Base-by-base conservation (phyloP, 2,888 invertebrate species). In the Noctua pronuba region DNA sequence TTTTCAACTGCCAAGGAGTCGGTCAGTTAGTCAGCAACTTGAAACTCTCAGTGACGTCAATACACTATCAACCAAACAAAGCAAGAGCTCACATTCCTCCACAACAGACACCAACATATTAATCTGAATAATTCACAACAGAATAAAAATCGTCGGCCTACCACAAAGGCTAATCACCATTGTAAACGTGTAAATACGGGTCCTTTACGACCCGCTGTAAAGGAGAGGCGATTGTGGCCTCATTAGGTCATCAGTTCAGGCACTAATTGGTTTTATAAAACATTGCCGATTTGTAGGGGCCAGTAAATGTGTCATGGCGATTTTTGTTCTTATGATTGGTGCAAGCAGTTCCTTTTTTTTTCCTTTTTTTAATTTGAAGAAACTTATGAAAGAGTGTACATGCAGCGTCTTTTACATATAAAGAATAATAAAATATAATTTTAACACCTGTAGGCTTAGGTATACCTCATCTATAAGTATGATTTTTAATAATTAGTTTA, bases 141-240 rank as follows among this genome's bases (percentile, higher is more conserved):
- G 71, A 85, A 86, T 86, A 85, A 86, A 86, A 83, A 68, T 80
- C 66, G 93, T 91, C 94, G 93, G 93, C 89, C 62, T 65, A 60
- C 41, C 84, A 92, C 93, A 95, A 95, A 94, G 87, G 80, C 60
- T 86, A 86, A 89, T 88, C 86, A 89, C 90, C 80, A 92, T 93
- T 92, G 90, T 94, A 94, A 94, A 95, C 77, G 91, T 93, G 93
- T 94, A 88, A 87, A 88, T 84, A 85, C 83, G 88, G 88, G 75
- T 67, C 62, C 74, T 89, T 89, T 89, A 89, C 69, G 84, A 71
- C 85, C 52, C 2, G 70, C 31, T 77, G 77, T 86, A 88, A 87
- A 88, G 77, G 70, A 72, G 73, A 75, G 46, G 75, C 80, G 80
- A 74, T 83, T 83, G 80, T 79, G 58, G 74, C 52, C 76, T 89